Percentiles rank a stretch among this genome's conserved stretches.
phyloP scores from a whole-genome alignment of 2,797 vertebrate genomes.

The Poecilia wingei region DNA sequence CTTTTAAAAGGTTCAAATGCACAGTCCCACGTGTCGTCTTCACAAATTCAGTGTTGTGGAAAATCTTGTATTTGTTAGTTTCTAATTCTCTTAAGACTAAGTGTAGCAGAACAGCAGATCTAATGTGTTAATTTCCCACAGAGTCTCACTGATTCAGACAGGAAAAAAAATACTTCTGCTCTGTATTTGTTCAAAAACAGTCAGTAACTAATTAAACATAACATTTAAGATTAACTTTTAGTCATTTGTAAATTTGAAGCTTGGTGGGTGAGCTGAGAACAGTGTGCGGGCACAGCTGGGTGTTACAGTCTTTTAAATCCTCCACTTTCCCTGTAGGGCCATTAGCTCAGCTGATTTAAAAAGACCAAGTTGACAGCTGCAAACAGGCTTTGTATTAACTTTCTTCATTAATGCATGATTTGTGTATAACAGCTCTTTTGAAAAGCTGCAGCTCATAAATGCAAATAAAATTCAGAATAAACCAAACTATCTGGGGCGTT shows the following conservation, averaged over 20 bases:
- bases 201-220: slow-evolving; percentile 8
- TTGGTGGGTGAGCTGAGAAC: slow-evolving; percentile 6
- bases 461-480: slow-evolving; percentile 1
- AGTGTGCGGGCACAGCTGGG: not conserved
- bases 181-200: slow-evolving; percentile 1
- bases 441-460: not conserved
- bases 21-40: not conserved
- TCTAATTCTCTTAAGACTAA: slow-evolving; percentile 8
- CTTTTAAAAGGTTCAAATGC: not conserved
- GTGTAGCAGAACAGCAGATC: slow-evolving; percentile 3
- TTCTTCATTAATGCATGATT: not conserved
- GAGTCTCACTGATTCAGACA: slow-evolving; percentile 1
- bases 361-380: not conserved
- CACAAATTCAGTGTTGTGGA: not conserved
- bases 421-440: not conserved
- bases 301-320: not conserved
- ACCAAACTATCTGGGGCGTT: not conserved
- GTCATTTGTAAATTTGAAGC: not conserved
- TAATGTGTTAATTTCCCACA: slow-evolving; percentile 23
- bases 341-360: not conserved
- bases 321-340: not conserved
- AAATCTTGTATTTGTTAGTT: slow-evolving; percentile 2
- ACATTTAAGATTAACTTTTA: not conserved
- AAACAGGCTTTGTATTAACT: slow-evolving; percentile 2
- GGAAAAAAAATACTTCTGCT: not conserved